Percentiles rank a stretch among this genome's conserved stretches.
Conservation (phyloP, 1,140 invertebrate species). For the Trichonephila clavipes region DNA sequence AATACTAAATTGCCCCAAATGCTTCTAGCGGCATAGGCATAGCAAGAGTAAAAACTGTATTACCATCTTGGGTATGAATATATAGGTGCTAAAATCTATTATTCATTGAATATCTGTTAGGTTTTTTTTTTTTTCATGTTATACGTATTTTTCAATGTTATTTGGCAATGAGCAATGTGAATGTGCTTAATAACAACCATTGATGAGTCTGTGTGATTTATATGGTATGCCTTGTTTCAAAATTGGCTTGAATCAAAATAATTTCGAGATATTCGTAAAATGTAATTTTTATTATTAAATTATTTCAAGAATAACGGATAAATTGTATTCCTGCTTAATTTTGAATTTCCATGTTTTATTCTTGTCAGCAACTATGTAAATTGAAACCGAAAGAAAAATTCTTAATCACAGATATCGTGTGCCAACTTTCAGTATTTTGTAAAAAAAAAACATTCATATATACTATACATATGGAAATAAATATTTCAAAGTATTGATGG, state of each 20-base stretch:
- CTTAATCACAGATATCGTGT: background rate
- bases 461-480: constrained; percentile 48
- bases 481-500: constrained; percentile 59
- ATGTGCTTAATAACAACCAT: too few relatives aligned
- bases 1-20: background rate
- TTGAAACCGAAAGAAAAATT: constrained; percentile 17
- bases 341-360: background rate
- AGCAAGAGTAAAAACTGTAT: background rate
- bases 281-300: too few relatives aligned
- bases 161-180: too few relatives aligned
- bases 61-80: background rate
- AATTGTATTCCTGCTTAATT: too few relatives aligned
- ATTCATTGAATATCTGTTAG: too few relatives aligned
- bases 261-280: too few relatives aligned
- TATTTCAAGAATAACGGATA: too few relatives aligned
- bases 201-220: too few relatives aligned
- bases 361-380: background rate
- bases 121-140: too few relatives aligned
- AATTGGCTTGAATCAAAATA: too few relatives aligned
- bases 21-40: background rate
- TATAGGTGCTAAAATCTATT: background rate
- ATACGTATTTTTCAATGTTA: too few relatives aligned
- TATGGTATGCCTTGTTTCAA: too few relatives aligned
- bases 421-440: constrained; percentile 66
- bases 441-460: constrained; percentile 47